phyloP scores from a whole-genome alignment of 2,113 vertebrate species.

The Laterallus jamaicensis region DNA sequence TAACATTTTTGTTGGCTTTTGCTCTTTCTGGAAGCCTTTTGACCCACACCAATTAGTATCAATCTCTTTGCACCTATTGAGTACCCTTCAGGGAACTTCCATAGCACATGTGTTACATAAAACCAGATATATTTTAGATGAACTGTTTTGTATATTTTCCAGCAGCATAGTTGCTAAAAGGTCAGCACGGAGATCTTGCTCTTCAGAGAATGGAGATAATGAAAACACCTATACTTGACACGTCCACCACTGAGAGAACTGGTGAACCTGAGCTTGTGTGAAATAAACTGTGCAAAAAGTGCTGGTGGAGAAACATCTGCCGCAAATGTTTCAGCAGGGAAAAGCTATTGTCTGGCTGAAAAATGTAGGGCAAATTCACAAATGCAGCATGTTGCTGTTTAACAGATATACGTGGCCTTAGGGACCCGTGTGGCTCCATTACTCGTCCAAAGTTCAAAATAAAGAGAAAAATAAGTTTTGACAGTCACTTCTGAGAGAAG shows the following conservation, averaged over 20 bases:
- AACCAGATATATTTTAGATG: background rate
- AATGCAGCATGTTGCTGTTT: constrained; percentile 50
- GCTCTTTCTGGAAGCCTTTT: background rate
- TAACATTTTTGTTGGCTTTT: constrained; percentile 14
- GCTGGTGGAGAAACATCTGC: constrained; percentile 29
- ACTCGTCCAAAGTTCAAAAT: constrained; percentile 64
- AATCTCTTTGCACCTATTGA: background rate
- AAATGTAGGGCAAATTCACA: constrained; percentile 29
- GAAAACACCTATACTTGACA: background rate
- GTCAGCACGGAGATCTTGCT: background rate
- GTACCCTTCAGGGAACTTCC: background rate
- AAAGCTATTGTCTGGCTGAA: constrained; percentile 7
- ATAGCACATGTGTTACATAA: background rate
- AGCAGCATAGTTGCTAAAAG: background rate
- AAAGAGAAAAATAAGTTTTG: constrained; percentile 67
- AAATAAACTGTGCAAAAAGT: constrained; percentile 43
- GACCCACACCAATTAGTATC: background rate
- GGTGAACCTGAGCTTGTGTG: background rate
- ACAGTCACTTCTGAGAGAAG: constrained; percentile 61
- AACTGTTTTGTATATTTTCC: background rate
- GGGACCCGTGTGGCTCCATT: constrained; percentile 44
- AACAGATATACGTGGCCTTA: constrained; percentile 53
- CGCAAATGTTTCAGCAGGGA: background rate
- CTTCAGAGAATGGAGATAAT: background rate
- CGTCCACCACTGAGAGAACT: background rate